Percentiles rank a stretch among this genome's conserved stretches.
These are phyloP conservation scores for Zaprionus camerounensis DNA, from an alignment of 1,140 invertebrate species.

Conservation along the genomic window DNA sequence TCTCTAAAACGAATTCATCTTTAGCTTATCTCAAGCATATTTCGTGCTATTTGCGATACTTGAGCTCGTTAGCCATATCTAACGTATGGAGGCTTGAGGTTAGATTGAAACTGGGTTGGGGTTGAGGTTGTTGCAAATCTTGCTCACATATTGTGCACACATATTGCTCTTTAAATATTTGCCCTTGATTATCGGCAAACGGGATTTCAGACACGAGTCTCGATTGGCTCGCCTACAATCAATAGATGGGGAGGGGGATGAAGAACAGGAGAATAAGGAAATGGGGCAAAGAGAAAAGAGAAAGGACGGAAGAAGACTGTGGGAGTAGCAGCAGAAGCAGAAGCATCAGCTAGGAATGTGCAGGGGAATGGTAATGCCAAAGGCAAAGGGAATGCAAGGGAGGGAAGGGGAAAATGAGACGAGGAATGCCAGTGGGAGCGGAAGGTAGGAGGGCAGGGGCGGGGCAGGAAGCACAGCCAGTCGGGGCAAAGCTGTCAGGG, in stretches of 20 bases:
- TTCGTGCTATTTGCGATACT: background rate
- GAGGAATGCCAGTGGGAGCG: background rate
- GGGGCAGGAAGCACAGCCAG: background rate
- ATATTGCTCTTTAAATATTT: conserved; percentile 79
- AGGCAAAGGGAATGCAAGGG: background rate
- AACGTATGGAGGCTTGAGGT: background rate
- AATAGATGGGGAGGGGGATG: conserved; percentile 6
- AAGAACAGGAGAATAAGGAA: background rate
- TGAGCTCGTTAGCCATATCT: conserved; percentile 5
- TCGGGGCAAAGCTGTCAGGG: conserved; percentile 11
- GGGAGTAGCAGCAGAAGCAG: background rate
- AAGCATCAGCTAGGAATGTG: background rate
- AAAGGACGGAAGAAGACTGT: background rate
- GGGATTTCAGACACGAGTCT: conserved; percentile 50
- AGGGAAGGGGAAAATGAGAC: background rate
- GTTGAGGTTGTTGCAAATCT: conserved; percentile 26
- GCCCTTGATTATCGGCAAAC: conserved; percentile 76
- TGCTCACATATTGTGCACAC: conserved; percentile 53
- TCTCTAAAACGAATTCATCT: background rate
- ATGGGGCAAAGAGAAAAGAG: background rate
- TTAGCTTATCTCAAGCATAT: conserved; percentile 6
- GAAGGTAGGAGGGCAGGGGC: background rate
- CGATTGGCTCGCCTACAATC: conserved; percentile 40
- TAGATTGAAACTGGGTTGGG: conserved; percentile 2
- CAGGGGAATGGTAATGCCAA: background rate